Evolutionary conservation across 2,888 invertebrate species (phyloP), one percentile per base, ranked within the genome.

Genomic region (Chrysolina haemoptera): DNA sequence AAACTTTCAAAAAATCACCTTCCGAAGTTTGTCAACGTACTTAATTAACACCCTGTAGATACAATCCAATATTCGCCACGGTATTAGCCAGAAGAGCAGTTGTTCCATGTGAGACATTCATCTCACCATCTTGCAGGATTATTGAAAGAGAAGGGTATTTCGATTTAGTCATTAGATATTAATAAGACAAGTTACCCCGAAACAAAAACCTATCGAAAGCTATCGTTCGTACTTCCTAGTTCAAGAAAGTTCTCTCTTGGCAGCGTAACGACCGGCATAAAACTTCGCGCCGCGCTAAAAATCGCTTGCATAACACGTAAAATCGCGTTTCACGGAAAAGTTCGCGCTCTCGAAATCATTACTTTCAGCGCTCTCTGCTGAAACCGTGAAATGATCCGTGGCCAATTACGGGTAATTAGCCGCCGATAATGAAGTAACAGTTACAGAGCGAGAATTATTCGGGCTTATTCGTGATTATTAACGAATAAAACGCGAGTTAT

Each of bases 311-410:
- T 53, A 53, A 53, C 22, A 20, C 20, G 53, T 53, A 53, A 53
- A 53, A 53, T 53, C 53, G 53, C 53, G 20, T 53, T 53, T 53
- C 53, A 53, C 53, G 20, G 53, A 16, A 53, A 53, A 53, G 53
- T 10, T 53, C 20, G 53, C 20, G 20, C 20, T 20, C 8, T 53
- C 53, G 53, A 53, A 53, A 53, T 53, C 11, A 20, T 53, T 53
- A 53, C 53, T 53, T 53, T 20, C 53, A 53, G 53, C 53, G 20
- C 12, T 53, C 12, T 53, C 53, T 10, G 12, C 53, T 22, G 53
- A 53, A 53, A 53, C 53, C 53, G 53, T 53, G 53, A 53, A 53
- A 53, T 53, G 53, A 53, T 53, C 53, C 53, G 53, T 53, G n/a
- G 53, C 53, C 53, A 20, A 53, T 53, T 53, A 53, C 18, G 9